Evolutionary conservation across 1,140 invertebrate genomes (phyloP), one percentile per base, ranked within the genome.

Genomic region (Calephelis nemesis): DNA sequence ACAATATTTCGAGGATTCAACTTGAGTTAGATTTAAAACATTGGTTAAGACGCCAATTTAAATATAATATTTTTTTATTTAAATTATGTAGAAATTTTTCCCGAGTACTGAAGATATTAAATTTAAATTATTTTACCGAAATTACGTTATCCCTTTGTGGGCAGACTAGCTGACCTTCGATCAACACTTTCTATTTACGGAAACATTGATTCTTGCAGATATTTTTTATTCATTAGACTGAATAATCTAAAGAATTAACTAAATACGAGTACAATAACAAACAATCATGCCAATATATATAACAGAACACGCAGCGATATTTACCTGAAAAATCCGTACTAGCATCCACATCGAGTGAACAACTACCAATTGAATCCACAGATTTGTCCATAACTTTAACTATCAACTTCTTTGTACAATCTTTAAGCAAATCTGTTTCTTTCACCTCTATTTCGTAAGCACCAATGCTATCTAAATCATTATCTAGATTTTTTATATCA

Each of bases 271-370:
- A 45, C 8, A 47, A 63, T 15, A 63, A 63, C 40, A 52, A 63
- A 63, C 40, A 52, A 50, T 47, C 54, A 54, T 58, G 54, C 65
- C 30, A 47, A 58, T 19, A 58, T 1, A 66, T 58, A 7, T 47
- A 15, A 63, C 45, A 54, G 19, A 54, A 66, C 58, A 68, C 62
- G 39, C 47, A 68, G 39, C 4, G 47, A 45, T 48, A 74, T 71
- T 86, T 94, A 96, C 96, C 96, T 96, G 95, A 96, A 87, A 95
- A 94, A 84, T 96, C 95, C 80, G 95, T 96, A 72, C 95, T 95
- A 47, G 94, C 95, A 81, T 97, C 96, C 83, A 96, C 95, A 90
- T 97, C 96, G 76, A 97, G 89, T 45, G 96, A 97, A 92, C 96
- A 97, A 87, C 95, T 96, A 70, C 96, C 96, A 73, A 97, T 97